Evolutionary conservation across 2,113 vertebrate species (phyloP), one percentile per base, ranked within the genome.

Genomic region (Tupaia chinensis): DNA sequence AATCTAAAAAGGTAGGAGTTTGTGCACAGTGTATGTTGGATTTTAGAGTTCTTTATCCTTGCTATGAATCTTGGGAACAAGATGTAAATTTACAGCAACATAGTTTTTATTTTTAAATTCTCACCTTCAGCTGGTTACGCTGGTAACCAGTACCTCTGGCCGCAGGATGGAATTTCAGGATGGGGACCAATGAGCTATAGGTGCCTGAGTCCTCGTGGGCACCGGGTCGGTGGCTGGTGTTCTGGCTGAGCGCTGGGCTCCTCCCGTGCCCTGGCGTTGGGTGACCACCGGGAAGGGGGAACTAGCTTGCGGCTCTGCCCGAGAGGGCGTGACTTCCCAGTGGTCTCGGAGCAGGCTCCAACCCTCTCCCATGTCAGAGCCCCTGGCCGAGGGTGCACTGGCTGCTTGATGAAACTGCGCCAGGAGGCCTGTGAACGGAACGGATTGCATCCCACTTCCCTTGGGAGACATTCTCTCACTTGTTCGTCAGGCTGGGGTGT

Each of bases 391-490:
- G 61, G 5, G 27, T 53, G 54, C 22, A 61, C n/a, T 66, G 80
- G 29, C 53, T 87, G 12, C 25, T 87, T 87, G 44, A 83, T 91
- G 22, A 94, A 70, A 66, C 25, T 20, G 76, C 76, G 54, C 79
- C 79, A 80, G 29, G 20, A 77, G 79, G 86, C 65, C 63, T 76
- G 53, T 91, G 78, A 92, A 74, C 19, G 44, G 78, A 60, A n/a
- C 66, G 68, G 8, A 53, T 15, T 54, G 66, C 74, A 78, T 19
- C 19, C 0, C 72, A 19, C 17, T 77, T 96, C 89, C 90, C 87
- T 83, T 82, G 56, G 79, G 84, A 93, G 77, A 34, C n/a, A 91
- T 95, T 96, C 34, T 81, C 56, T 85, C 79, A 83, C 53, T 83
- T 27, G n/a, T 54, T 73, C 86, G 5, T 66, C 19, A 86, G 27